phyloP scores from a whole-genome alignment of 2,797 vertebrate genomes.

The Notamacropus eugenii region DNA sequence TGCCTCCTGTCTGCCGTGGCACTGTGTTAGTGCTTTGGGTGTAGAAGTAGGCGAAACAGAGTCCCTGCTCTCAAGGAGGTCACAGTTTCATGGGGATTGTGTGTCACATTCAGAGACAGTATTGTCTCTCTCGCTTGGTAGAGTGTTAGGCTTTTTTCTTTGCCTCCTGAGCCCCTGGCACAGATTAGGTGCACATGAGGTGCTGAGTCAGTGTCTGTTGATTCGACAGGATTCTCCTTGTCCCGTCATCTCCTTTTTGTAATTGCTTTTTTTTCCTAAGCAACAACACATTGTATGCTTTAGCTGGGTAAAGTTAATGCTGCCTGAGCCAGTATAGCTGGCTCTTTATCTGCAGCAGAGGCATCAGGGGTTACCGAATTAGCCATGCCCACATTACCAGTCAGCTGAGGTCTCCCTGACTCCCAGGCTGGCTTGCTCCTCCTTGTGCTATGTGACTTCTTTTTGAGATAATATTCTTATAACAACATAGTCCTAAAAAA shows the following conservation, averaged over 20 bases:
- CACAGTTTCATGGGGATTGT: background rate
- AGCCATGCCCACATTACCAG: rapidly evolving
- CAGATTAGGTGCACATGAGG: background rate
- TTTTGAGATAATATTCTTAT: background rate
- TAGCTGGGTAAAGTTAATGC: background rate
- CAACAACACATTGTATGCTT: background rate
- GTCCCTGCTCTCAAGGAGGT: background rate
- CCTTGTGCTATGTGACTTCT: background rate
- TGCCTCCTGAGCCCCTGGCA: background rate
- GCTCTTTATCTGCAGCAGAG: background rate
- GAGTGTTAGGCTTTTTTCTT: too few species aligned
- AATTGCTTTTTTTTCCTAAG: background rate
- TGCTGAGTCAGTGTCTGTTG: background rate
- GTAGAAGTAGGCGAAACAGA: background rate
- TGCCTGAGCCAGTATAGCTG: background rate
- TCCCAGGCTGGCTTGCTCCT: background rate
- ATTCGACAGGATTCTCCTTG: background rate
- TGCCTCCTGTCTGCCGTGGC: too few species aligned
- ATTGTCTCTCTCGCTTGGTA: background rate
- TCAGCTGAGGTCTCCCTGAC: too few species aligned
- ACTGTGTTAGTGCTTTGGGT: background rate
- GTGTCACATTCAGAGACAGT: background rate
- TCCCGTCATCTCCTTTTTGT: background rate
- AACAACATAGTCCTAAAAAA: too few species aligned
- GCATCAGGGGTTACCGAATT: background rate